phyloP scores from a whole-genome alignment of 1,140 invertebrate genomes.

The Bombyx mandarina region DNA sequence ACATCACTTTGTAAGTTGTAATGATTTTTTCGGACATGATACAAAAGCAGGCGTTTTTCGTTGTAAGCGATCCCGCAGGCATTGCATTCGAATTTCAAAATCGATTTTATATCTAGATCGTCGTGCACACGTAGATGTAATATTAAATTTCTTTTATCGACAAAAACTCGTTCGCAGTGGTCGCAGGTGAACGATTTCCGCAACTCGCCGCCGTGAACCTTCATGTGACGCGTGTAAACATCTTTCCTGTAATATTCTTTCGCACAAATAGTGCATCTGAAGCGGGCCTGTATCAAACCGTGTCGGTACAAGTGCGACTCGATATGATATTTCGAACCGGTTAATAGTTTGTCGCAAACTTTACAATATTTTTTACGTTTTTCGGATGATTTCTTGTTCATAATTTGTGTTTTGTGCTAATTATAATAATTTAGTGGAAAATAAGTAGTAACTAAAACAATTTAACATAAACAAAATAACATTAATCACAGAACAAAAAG shows the following conservation, averaged over 20 bases:
- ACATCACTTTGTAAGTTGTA: conserved; percentile 16
- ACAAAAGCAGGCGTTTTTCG: conserved; percentile 29
- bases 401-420: neutral
- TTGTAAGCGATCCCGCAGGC: conserved; percentile 30
- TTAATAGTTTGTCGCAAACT: conserved; percentile 28
- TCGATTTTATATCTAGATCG: conserved; percentile 10
- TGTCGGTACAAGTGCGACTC: conserved; percentile 39
- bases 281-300: conserved; percentile 21
- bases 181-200: conserved; percentile 24
- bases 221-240: conserved; percentile 20
- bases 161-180: conserved; percentile 30
- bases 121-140: conserved; percentile 34
- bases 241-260: conserved; percentile 37
- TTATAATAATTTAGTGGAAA: neutral
- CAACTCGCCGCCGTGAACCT: conserved; percentile 12
- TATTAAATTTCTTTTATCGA: conserved; percentile 37
- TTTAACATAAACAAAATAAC: neutral
- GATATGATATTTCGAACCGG: conserved; percentile 28
- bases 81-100: conserved; percentile 18
- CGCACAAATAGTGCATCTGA: conserved; percentile 25
- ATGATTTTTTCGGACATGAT: conserved; percentile 38
- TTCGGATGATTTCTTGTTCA: neutral
- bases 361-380: conserved; percentile 16
- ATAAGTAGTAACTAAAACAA: neutral
- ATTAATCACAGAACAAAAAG: too few species aligned